A percentile compares a stretch with the other conserved stretches of the same genome.
Evolutionary conservation across 2,888 invertebrate species (phyloP).

Genomic region (Drosophila histrio): DNA sequence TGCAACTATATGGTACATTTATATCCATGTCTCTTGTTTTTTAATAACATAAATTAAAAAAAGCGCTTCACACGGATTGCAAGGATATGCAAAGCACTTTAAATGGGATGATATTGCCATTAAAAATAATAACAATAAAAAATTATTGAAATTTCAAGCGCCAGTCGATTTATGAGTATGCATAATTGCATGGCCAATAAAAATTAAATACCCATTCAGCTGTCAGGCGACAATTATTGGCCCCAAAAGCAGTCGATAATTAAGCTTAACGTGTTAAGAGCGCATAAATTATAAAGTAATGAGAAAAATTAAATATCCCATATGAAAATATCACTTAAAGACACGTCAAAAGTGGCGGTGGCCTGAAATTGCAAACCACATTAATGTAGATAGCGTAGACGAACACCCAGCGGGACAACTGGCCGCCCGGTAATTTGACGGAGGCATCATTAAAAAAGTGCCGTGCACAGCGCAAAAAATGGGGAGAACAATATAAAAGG

Average conservation of each 20-base stretch:
- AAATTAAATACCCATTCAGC: constrained; percentile 52
- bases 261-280: constrained; percentile 44
- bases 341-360: constrained; percentile 11
- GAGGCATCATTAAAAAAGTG: constrained; percentile 54
- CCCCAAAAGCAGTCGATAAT: constrained; percentile 56
- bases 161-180: constrained; percentile 38
- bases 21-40: constrained; percentile 6
- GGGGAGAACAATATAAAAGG: constrained; percentile 4
- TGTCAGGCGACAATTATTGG: constrained; percentile 58
- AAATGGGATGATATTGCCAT: constrained; percentile 40
- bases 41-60: constrained; percentile 44
- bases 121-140: constrained; percentile 62
- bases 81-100: neutral
- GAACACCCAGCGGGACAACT: constrained; percentile 20
- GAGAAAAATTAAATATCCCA: constrained; percentile 32
- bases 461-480: constrained; percentile 43
- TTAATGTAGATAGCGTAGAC: constrained; percentile 22
- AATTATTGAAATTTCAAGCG: constrained; percentile 60
- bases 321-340: constrained; percentile 35
- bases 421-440: constrained; percentile 22
- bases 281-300: constrained; percentile 45
- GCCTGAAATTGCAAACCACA: constrained; percentile 46
- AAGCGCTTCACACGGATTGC: constrained; percentile 6
- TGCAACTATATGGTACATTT: constrained; percentile 12
- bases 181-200: constrained; percentile 65